Evolutionary conservation across 2,113 vertebrate genomes (phyloP).

Genomic region (Tragelaphus scriptus): DNA sequence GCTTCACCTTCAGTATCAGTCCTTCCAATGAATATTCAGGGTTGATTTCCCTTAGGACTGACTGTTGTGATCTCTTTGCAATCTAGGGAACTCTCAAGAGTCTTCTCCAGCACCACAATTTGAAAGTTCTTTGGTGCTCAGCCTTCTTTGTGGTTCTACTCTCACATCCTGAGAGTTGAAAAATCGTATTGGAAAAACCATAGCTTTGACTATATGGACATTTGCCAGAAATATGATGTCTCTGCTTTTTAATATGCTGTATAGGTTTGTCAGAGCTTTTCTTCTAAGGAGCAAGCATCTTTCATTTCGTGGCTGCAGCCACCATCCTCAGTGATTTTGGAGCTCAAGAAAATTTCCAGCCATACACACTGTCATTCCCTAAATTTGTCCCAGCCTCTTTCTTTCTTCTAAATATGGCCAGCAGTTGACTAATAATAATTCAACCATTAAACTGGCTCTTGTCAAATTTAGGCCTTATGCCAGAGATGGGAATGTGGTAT

Average conservation of each 20-base stretch:
- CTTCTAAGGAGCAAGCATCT: not conserved
- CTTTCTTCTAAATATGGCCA: not conserved
- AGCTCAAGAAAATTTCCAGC: not conserved
- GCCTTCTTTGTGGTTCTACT: not conserved
- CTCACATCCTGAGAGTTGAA: not conserved
- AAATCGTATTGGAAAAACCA: not conserved
- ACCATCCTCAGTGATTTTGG: not conserved
- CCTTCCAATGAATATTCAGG: not conserved
- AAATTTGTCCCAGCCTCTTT: too few relatives aligned
- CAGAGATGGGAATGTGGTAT: rapidly evolving
- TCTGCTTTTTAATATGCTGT: not conserved
- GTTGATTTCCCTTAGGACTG: not conserved
- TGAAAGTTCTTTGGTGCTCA: not conserved
- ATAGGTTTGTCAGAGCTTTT: not conserved
- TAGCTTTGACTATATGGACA: not conserved
- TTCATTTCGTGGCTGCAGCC: not conserved
- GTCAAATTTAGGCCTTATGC: not conserved
- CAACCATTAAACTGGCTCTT: not conserved
- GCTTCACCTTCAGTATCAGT: not conserved
- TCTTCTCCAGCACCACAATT: not conserved
- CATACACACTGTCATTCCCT: not conserved
- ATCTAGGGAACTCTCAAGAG: not conserved
- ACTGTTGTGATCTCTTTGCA: not conserved
- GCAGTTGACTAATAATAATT: not conserved
- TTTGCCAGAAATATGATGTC: not conserved